These are phyloP conservation scores for Salpingus planirostris DNA, from an alignment of 2,888 invertebrate species.

Conservation along the genomic window DNA sequence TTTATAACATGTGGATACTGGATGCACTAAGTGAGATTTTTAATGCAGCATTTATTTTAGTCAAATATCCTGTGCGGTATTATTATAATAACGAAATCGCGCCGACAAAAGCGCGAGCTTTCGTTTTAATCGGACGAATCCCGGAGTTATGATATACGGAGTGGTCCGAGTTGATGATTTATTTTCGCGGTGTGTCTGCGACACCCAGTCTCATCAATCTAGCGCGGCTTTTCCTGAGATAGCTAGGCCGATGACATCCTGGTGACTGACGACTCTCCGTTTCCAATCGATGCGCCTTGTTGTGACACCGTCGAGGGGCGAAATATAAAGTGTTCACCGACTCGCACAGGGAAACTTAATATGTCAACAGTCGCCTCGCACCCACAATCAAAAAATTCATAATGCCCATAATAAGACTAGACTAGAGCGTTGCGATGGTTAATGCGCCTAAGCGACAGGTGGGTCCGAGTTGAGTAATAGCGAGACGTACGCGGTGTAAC, in stretches of 20 bases:
- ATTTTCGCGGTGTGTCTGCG: slow-evolving; percentile 33
- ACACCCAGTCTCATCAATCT: slow-evolving; percentile 36
- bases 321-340: slow-evolving; percentile 20
- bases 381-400: background rate
- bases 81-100: too few relatives aligned
- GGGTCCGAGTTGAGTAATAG: too few relatives aligned
- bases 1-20: too few relatives aligned
- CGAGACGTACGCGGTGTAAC: slow-evolving; percentile 7
- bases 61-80: too few relatives aligned
- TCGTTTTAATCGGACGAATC: too few relatives aligned
- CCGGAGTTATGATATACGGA: too few relatives aligned
- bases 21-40: too few relatives aligned
- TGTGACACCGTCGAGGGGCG: slow-evolving; percentile 26
- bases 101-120: too few relatives aligned
- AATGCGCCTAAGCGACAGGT: too few relatives aligned
- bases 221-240: slow-evolving; percentile 29
- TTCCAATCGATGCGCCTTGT: slow-evolving; percentile 29
- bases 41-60: too few relatives aligned
- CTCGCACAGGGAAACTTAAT: slow-evolving; percentile 19
- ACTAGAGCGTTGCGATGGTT: too few relatives aligned
- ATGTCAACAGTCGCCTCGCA: slow-evolving; percentile 14
- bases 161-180: slow-evolving; percentile 26
- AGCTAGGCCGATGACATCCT: slow-evolving; percentile 29
- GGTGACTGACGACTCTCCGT: slow-evolving; percentile 33
- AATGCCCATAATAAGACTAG: background rate